Evolutionary conservation across 2,888 invertebrate species (phyloP), one percentile per base, ranked within the genome.

Genomic region (Euproctis similis): DNA sequence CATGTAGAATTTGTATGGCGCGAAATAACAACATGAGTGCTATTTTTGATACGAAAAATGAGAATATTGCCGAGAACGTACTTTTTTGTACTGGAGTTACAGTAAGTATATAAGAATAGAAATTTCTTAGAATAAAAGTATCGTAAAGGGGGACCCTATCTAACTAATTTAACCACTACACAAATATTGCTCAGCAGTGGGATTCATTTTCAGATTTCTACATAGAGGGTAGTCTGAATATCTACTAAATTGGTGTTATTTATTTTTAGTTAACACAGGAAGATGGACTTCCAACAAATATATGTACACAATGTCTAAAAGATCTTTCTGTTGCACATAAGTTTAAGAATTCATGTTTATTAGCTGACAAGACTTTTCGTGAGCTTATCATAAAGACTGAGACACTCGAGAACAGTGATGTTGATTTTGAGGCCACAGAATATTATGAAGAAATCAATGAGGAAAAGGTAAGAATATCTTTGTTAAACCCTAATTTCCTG

Each of bases 61-160:
- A 33, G 4, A 49, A 46, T 31, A 50, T 61, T 28, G 23, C 54
- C 16, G 46, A 59, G 12, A 56, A 59, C 39, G 55, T 74, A 12
- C 26, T 52, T 8, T 72, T 50, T 37, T 73, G 74, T 27, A 69
- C 74, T 10, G 74, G 73, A 25, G 21, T 74, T 19, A 34, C 37
- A 36, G 74, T 74, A 55, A 59, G 51, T 38, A 7, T n/a, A n/a
- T n/a, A n/a, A n/a, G n/a, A n/a, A n/a, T n/a, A n/a, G n/a, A n/a
- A n/a, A n/a, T n/a, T n/a, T n/a, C n/a, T n/a, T n/a, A n/a, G n/a
- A n/a, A n/a, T n/a, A n/a, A n/a, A n/a, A n/a, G n/a, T n/a, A n/a
- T n/a, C n/a, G n/a, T n/a, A n/a, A n/a, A n/a, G n/a, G n/a, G n/a
- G n/a, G n/a, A n/a, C n/a, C n/a, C n/a, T n/a, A n/a, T n/a, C n/a